A percentile compares a stretch with the other conserved stretches of the same genome.
phyloP scores from a whole-genome alignment of 2,113 vertebrate genomes.

The Protomyctophum bolini region DNA sequence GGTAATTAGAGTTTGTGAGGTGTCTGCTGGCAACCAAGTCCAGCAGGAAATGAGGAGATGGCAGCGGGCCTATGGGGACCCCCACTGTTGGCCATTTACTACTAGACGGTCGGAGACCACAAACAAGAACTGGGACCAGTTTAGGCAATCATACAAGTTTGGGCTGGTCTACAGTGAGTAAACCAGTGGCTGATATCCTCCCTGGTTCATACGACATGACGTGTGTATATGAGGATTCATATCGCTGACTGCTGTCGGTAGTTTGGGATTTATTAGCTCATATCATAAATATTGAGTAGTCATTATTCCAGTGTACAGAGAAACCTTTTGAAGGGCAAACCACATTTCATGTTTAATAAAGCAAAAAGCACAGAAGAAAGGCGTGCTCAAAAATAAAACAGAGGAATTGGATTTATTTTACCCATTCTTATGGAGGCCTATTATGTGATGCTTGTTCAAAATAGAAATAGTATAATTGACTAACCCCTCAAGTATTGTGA shows the following conservation, averaged over 20 bases:
- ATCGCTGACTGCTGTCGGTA: slow-evolving; percentile 9
- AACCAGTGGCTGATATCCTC: slow-evolving; percentile 86
- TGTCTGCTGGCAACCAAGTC: slow-evolving; percentile 85
- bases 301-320: slow-evolving; percentile 9
- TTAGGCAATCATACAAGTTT: slow-evolving; percentile 92
- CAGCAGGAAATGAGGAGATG: slow-evolving; percentile 87
- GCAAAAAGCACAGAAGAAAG: background rate
- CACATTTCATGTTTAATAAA: background rate
- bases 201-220: slow-evolving; percentile 28
- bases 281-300: background rate
- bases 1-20: slow-evolving; percentile 86
- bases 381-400: slow-evolving; percentile 2
- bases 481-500: background rate
- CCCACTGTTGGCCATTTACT: slow-evolving; percentile 67
- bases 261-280: slow-evolving; percentile 18
- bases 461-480: background rate
- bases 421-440: background rate
- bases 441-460: background rate
- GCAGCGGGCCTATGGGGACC: slow-evolving; percentile 81
- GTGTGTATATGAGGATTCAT: slow-evolving; percentile 25
- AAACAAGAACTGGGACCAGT: slow-evolving; percentile 91
- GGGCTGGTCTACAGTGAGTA: slow-evolving; percentile 86
- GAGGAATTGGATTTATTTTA: background rate
- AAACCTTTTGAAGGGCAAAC: slow-evolving; percentile 6
- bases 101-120: slow-evolving; percentile 86